Conservation (phyloP, 2,113 vertebrate species). For the Pseudonaja textilis region DNA sequence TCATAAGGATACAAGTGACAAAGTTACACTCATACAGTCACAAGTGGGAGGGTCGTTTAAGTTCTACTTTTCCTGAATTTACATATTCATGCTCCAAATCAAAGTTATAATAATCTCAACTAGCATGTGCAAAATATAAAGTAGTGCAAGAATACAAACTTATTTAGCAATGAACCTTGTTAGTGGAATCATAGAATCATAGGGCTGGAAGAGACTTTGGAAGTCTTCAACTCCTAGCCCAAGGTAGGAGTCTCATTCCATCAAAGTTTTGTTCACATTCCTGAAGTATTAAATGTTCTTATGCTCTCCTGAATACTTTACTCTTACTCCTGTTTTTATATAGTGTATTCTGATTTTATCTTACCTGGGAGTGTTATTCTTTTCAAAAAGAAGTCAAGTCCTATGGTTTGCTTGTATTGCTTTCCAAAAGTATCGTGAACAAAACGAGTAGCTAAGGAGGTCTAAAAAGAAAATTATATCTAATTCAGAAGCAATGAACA, state of each 20-base stretch:
- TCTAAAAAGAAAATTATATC: slow-evolving; percentile 80
- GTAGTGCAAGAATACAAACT: not conserved
- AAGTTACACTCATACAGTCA: no score
- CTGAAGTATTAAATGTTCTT: slow-evolving; percentile 36
- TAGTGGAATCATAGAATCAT: not conserved
- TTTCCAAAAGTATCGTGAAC: slow-evolving; percentile 99
- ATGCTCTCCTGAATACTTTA: slow-evolving; percentile 28
- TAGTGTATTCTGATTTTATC: slow-evolving; percentile 61
- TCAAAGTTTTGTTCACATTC: slow-evolving; percentile 20
- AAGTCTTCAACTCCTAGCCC: not conserved
- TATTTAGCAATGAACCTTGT: slow-evolving; percentile 26
- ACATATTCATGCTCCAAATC: accelerated
- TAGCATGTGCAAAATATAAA: slow-evolving; percentile 4
- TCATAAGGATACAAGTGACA: no score
- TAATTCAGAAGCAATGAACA: slow-evolving; percentile 52
- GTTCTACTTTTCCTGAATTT: slow-evolving; percentile 24
- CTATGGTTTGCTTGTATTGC: slow-evolving; percentile 98
- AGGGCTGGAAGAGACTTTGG: not conserved
- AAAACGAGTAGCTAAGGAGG: slow-evolving; percentile 93
- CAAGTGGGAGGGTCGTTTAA: not conserved
- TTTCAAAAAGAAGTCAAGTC: slow-evolving; percentile 99
- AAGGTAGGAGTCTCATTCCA: not conserved
- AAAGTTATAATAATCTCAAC: not conserved
- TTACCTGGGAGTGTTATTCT: slow-evolving; percentile 98
- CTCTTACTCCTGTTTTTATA: slow-evolving; percentile 7